These are phyloP conservation scores for Drosophila teissieri DNA, from an alignment of 1,140 invertebrate species.

Conservation along the genomic window DNA sequence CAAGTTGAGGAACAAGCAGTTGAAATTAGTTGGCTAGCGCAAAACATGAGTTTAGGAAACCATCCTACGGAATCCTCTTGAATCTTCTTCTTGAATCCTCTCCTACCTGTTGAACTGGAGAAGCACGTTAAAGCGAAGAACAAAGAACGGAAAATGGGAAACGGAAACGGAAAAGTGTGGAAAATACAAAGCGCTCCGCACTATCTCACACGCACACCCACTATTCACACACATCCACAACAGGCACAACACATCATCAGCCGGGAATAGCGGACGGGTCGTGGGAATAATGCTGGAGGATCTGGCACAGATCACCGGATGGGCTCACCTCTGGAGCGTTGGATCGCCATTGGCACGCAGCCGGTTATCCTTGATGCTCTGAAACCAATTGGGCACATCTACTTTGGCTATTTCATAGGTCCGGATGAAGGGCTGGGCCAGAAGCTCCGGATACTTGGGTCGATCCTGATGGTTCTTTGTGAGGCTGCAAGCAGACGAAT, in stretches of 20 bases:
- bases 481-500: conserved; percentile 88
- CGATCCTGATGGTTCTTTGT: conserved; percentile 96
- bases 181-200: conserved; percentile 11
- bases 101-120: conserved; percentile 33
- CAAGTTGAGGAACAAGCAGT: conserved; percentile 25
- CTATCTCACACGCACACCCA: conserved; percentile 2
- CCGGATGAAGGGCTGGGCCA: conserved; percentile 95
- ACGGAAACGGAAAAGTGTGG: conserved; percentile 13
- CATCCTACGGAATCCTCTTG: conserved; percentile 14
- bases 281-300: conserved; percentile 11
- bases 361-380: conserved; percentile 84
- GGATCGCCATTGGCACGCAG: conserved; percentile 63
- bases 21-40: conserved; percentile 34
- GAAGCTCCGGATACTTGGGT: conserved; percentile 96
- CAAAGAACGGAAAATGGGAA: conserved; percentile 20
- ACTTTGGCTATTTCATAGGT: conserved; percentile 90
- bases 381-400: conserved; percentile 92
- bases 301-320: not conserved
- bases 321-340: conserved; percentile 73
- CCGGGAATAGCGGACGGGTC: conserved; percentile 14
- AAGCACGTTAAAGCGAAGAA: conserved; percentile 42
- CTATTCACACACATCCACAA: conserved; percentile 10
- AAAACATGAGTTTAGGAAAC: conserved; percentile 5
- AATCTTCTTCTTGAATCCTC: conserved; percentile 9
- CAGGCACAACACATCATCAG: conserved; percentile 17